phyloP scores from a whole-genome alignment of 2,113 vertebrate species.

The Dissostichus mawsoni region DNA sequence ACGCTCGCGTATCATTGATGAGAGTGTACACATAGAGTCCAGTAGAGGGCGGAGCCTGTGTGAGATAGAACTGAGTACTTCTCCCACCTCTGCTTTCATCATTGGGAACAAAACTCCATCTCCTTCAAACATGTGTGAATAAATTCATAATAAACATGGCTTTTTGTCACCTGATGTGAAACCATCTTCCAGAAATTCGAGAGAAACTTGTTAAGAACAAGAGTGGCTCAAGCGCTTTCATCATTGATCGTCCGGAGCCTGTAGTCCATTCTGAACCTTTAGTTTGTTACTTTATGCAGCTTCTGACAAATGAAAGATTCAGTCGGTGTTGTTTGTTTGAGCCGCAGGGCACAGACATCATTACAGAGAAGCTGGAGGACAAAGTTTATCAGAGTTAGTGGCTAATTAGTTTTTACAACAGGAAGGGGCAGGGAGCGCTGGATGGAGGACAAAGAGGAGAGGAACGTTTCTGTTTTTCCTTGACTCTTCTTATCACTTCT shows the following conservation, averaged over 20 bases:
- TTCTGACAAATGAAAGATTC: conserved; percentile 18
- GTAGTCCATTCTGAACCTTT: background rate
- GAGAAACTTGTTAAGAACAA: background rate
- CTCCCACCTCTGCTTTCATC: too few species aligned
- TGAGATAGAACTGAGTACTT: too few species aligned
- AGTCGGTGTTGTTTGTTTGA: conserved; percentile 9
- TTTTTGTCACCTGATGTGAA: background rate
- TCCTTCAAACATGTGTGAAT: background rate
- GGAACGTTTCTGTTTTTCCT: background rate
- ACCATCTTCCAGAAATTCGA: background rate
- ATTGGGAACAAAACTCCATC: background rate
- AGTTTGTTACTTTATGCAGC: conserved; percentile 1
- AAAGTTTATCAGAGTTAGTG: conserved; percentile 47
- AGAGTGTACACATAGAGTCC: too few species aligned
- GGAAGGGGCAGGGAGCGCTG: background rate
- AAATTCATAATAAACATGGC: background rate
- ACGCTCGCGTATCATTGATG: too few species aligned
- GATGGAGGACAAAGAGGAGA: conserved; percentile 14
- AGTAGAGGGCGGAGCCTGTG: too few species aligned
- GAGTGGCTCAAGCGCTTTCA: background rate
- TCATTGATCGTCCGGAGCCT: background rate
- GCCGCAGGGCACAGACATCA: conserved; percentile 14
- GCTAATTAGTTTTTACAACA: conserved; percentile 48
- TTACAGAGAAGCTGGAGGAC: conserved; percentile 35
- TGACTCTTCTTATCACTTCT: background rate